Conservation (phyloP, 2,888 invertebrate species). For the Pecten maximus region DNA sequence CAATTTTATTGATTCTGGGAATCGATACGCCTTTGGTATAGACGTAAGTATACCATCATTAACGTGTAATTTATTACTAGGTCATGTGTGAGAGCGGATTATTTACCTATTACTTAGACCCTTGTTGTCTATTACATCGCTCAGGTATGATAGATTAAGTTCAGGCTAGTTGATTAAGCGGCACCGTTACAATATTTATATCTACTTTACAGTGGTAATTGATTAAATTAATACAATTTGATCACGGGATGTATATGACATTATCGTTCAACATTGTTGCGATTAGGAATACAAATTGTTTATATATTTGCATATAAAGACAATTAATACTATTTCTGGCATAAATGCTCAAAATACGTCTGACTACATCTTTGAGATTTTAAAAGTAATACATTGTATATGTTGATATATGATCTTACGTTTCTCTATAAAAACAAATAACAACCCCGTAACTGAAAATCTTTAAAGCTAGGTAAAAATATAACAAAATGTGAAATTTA, state of each 20-base stretch:
- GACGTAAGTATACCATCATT: neutral
- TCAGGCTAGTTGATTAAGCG: neutral
- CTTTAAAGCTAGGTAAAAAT: too few species aligned
- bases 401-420: too few species aligned
- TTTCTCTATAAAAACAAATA: too few species aligned
- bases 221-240: neutral
- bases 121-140: neutral
- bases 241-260: neutral
- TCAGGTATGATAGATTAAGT: constrained; percentile 8
- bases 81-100: constrained; percentile 20
- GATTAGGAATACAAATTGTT: neutral
- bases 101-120: neutral
- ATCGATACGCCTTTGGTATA: neutral
- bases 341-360: neutral
- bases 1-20: constrained; percentile 1
- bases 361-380: too few species aligned
- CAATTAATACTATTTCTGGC: neutral
- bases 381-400: too few species aligned
- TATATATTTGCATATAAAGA: neutral
- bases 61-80: neutral
- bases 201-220: neutral
- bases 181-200: neutral
- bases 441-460: too few species aligned
- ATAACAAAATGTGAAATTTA: too few species aligned
- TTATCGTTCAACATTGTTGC: neutral